Percentiles rank a stretch among this genome's conserved stretches.
Conservation (phyloP, 2,113 vertebrate species). For the Bagarius yarrelli region DNA sequence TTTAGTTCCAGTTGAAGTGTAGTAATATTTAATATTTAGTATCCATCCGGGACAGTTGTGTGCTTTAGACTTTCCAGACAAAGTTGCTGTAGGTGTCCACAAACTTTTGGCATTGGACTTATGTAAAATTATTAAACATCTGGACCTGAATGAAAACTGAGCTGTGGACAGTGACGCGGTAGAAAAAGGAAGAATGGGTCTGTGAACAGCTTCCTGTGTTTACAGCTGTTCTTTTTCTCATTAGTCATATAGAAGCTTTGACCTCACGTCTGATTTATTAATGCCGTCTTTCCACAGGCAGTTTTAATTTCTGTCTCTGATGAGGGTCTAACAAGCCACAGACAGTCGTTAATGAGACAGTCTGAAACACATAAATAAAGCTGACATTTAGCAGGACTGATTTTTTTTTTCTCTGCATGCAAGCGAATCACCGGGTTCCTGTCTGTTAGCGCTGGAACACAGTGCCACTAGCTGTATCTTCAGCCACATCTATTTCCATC, state of each 20-base stretch:
- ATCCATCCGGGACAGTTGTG: too few relatives aligned
- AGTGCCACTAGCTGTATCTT: not conserved
- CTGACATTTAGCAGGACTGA: conserved; percentile 30
- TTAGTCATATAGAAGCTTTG: not conserved
- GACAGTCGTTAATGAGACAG: conserved; percentile 17
- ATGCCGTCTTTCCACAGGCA: not conserved
- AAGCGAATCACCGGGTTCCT: not conserved
- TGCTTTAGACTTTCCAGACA: too few relatives aligned
- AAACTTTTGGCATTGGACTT: too few relatives aligned
- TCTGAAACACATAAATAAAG: not conserved
- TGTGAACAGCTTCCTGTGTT: not conserved
- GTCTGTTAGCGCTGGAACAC: not conserved
- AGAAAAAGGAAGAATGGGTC: not conserved
- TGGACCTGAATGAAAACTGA: not conserved
- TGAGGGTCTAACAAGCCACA: conserved; percentile 30
- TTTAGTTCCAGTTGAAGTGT: too few relatives aligned
- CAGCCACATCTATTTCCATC: not conserved
- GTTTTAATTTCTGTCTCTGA: conserved; percentile 23
- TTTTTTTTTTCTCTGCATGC: not conserved
- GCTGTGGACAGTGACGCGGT: not conserved
- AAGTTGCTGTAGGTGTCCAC: too few relatives aligned
- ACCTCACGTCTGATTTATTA: conserved; percentile 16
- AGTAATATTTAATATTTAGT: too few relatives aligned
- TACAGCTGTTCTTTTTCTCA: not conserved
- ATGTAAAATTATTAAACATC: not conserved